Evolutionary conservation across 1,140 invertebrate genomes (phyloP).

Genomic region (Drosophila carrolli): DNA sequence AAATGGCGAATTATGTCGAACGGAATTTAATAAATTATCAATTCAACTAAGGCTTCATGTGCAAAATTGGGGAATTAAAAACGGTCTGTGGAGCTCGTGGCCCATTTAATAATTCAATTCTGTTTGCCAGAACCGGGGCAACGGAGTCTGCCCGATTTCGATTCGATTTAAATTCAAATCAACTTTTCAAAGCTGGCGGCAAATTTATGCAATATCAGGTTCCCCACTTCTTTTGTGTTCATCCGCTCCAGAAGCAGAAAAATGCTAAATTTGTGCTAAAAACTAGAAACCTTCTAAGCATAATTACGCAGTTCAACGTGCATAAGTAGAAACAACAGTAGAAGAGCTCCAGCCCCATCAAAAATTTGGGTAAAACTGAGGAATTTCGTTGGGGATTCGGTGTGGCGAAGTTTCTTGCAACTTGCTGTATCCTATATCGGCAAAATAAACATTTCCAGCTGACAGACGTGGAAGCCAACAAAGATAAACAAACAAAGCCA

Average conservation of each 20-base stretch:
- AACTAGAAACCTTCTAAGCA: slow-evolving; percentile 54
- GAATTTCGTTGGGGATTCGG: neutral
- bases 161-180: slow-evolving; percentile 61
- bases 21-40: slow-evolving; percentile 44
- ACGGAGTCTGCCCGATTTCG: slow-evolving; percentile 47
- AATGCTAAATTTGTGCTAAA: slow-evolving; percentile 60
- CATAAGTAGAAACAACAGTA: slow-evolving; percentile 21
- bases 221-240: slow-evolving; percentile 17
- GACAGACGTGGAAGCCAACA: slow-evolving; percentile 41
- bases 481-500: slow-evolving; percentile 49
- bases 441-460: slow-evolving; percentile 47
- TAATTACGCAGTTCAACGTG: slow-evolving; percentile 50
- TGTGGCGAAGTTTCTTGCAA: slow-evolving; percentile 1
- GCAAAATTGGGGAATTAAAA: slow-evolving; percentile 51
- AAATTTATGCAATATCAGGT: slow-evolving; percentile 54
- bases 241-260: slow-evolving; percentile 29
- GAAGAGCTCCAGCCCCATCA: neutral
- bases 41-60: slow-evolving; percentile 28
- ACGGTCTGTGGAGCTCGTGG: slow-evolving; percentile 12
- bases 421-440: slow-evolving; percentile 11
- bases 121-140: neutral
- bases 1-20: slow-evolving; percentile 34
- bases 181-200: slow-evolving; percentile 53
- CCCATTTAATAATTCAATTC: slow-evolving; percentile 54
- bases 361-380: slow-evolving; percentile 4